Conservation (phyloP, 2,797 vertebrate genomes). For the Micromesistius poutassou region DNA sequence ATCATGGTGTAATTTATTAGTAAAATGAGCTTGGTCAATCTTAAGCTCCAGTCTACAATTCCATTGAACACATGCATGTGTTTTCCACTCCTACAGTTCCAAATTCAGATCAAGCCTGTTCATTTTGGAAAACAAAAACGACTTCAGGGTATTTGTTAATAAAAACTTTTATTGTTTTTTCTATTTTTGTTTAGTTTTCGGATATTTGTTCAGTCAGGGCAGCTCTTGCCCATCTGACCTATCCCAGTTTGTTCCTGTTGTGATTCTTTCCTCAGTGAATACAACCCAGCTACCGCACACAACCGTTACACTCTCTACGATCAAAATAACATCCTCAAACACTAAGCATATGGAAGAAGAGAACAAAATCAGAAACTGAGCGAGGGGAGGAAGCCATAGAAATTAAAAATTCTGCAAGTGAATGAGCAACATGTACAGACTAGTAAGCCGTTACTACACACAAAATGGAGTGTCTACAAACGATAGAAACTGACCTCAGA, state of each 20-base stretch:
- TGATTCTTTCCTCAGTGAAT: slow-evolving; percentile 36
- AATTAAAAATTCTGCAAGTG: slow-evolving; percentile 21
- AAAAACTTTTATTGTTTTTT: slow-evolving; percentile 92
- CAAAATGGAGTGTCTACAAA: slow-evolving; percentile 72
- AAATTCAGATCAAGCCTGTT: background rate
- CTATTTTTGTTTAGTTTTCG: slow-evolving; percentile 61
- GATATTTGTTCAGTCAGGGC: slow-evolving; percentile 50
- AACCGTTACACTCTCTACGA: slow-evolving; percentile 64
- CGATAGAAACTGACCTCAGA: slow-evolving; percentile 17
- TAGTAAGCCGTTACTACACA: slow-evolving; percentile 32
- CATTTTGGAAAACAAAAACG: slow-evolving; percentile 15
- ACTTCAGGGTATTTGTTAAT: slow-evolving; percentile 58
- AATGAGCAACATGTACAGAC: slow-evolving; percentile 19
- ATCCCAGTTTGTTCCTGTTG: slow-evolving; percentile 39
- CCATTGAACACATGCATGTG: background rate
- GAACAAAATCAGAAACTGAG: slow-evolving; percentile 8
- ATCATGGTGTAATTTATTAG: too few species aligned
- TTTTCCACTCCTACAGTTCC: background rate
- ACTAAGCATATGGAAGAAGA: slow-evolving; percentile 24
- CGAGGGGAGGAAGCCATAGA: slow-evolving; percentile 15
- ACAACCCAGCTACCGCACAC: slow-evolving; percentile 41
- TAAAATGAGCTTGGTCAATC: too few species aligned
- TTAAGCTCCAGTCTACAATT: too few species aligned
- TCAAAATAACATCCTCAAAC: slow-evolving; percentile 75
- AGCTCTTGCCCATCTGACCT: slow-evolving; percentile 46